A percentile compares a stretch with the other conserved stretches of the same genome.
Evolutionary conservation across 2,888 invertebrate genomes (phyloP).

Genomic region (Mesochorus sp.): DNA sequence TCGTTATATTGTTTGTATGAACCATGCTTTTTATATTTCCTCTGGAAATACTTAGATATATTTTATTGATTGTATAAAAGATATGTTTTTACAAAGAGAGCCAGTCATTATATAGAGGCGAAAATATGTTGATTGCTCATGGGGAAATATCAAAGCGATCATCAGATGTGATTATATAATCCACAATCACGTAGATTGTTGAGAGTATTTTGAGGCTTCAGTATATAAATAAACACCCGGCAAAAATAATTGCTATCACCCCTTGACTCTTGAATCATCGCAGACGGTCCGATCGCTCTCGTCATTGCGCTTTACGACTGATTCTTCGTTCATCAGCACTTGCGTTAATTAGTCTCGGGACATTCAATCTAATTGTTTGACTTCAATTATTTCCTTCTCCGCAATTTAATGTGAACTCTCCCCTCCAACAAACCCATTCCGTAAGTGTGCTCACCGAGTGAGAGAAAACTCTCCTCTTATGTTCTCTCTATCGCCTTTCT

Average conservation of each 20-base stretch:
- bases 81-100: neutral
- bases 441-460: slow-evolving; percentile 22
- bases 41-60: too few relatives aligned
- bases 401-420: slow-evolving; percentile 38
- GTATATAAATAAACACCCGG: neutral
- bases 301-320: slow-evolving; percentile 32
- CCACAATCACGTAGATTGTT: neutral
- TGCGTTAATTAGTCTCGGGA: slow-evolving; percentile 46
- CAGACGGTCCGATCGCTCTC: neutral
- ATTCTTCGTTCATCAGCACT: slow-evolving; percentile 49
- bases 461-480: slow-evolving; percentile 22
- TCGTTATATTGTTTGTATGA: neutral
- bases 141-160: neutral
- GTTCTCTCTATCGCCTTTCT: slow-evolving; percentile 43
- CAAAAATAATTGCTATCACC: slow-evolving; percentile 1
- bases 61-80: too few relatives aligned
- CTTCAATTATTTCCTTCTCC: slow-evolving; percentile 59
- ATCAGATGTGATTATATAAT: slow-evolving; percentile 16
- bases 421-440: slow-evolving; percentile 11
- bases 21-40: too few relatives aligned
- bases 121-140: neutral
- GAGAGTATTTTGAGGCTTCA: neutral
- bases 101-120: neutral
- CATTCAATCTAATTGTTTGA: slow-evolving; percentile 61
- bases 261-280: neutral